Evolutionary conservation across 2,113 vertebrate genomes (phyloP), one percentile per base, ranked within the genome.

Genomic region (Chloropsis cyanopogon): DNA sequence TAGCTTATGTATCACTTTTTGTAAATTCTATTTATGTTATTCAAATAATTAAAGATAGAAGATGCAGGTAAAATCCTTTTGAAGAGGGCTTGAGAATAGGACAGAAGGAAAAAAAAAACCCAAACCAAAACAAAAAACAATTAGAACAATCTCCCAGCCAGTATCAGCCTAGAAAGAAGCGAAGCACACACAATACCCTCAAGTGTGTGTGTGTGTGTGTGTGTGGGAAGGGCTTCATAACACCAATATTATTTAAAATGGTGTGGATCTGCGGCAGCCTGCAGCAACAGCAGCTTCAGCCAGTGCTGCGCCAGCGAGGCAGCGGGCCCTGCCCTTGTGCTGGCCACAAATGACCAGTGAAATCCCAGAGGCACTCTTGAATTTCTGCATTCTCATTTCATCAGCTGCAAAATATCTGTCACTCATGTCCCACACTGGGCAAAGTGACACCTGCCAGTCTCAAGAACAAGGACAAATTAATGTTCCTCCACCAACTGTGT

Each of bases 361-460:
- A 98, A 98, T 98, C 99, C 99, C 99, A 96, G 97, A 98, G 99
- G 99, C 98, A 97, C 98, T 98, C 99, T 99, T 98, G 98, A 98
- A 98, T 99, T 99, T 99, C 99, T 98, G 97, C 98, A 98, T 98
- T 98, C 97, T 98, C 98, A 98, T 99, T 99, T 99, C 98, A 98
- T 98, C 98, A 98, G 97, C 98, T 97, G 98, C 98, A 97, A 98
- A 98, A 98, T 98, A 97, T 97, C 98, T 97, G 98, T 98, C 98
- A 98, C 97, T 98, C 98, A 98, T 95, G 93, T 98, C 97, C 97
- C 97, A 98, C 97, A 97, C 97, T 96, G 98, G 97, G 98, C 98
- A 98, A 98, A 98, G 98, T 99, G 99, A 99, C 99, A 99, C 99
- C 99, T 99, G 99, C 98, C 99, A 98, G 98, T 99, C 99, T 99